A percentile compares a stretch with the other conserved stretches of the same genome.
Conservation (phyloP, 1,140 invertebrate species). For the Brachionus calyciflorus region DNA sequence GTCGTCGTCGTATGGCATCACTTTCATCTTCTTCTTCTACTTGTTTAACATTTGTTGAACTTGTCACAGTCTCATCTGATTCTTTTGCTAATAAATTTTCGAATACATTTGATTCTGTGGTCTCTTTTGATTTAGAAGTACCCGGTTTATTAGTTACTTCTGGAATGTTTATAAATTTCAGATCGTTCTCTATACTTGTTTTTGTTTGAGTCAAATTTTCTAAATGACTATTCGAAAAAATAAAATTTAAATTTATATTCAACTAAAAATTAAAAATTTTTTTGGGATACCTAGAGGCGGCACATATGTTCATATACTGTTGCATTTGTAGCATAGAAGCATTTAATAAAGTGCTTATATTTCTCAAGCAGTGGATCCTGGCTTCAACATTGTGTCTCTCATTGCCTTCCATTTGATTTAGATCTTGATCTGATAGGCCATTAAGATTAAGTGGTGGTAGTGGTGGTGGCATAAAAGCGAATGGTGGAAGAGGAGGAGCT, state of each 20-base stretch:
- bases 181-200: neutral
- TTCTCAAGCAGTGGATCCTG: conserved; percentile 76
- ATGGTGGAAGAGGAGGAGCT: neutral
- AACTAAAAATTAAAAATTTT: neutral
- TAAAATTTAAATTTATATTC: neutral
- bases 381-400: conserved; percentile 82
- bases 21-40: neutral
- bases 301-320: conserved; percentile 70
- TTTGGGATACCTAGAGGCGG: conserved; percentile 24
- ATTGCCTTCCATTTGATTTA: conserved; percentile 77
- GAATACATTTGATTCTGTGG: conserved; percentile 1
- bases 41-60: neutral
- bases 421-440: conserved; percentile 75
- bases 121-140: neutral
- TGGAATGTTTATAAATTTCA: conserved; percentile 1
- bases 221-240: conserved; percentile 43
- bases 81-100: neutral
- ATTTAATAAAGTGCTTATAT: conserved; percentile 82
- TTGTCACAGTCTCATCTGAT: neutral
- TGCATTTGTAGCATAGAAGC: conserved; percentile 82
- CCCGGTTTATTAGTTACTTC: neutral
- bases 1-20: neutral
- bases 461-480: conserved; percentile 48
- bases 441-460: conserved; percentile 68
- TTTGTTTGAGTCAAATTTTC: conserved; percentile 8